Conservation (phyloP, 2,888 invertebrate genomes). For the Cosmia pyralina region DNA sequence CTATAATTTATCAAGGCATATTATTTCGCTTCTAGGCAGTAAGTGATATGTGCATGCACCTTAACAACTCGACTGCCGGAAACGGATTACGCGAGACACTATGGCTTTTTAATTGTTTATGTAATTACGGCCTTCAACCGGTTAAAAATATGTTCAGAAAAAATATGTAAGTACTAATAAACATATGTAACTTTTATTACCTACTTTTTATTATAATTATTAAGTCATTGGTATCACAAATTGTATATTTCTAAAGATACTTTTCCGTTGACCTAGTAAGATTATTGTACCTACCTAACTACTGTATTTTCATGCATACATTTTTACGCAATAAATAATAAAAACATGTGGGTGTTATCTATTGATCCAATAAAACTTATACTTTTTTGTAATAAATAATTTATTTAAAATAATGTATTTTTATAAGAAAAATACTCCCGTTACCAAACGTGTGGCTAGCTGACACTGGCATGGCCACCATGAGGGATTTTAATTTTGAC, state of each 20-base stretch:
- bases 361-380: background rate
- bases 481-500: too few relatives aligned
- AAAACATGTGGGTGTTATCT: constrained; percentile 13
- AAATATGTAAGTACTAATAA: too few relatives aligned
- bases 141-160: constrained; percentile 3
- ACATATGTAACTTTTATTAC: constrained; percentile 10
- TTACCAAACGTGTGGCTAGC: too few relatives aligned
- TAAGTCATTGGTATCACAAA: constrained; percentile 26
- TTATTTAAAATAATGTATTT: too few relatives aligned
- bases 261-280: constrained; percentile 59
- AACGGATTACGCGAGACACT: too few relatives aligned
- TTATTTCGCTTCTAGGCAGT: background rate
- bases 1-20: background rate
- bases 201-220: constrained; percentile 16
- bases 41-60: constrained; percentile 11
- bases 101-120: too few relatives aligned
- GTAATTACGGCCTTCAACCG: too few relatives aligned
- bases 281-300: constrained; percentile 64
- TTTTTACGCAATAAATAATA: constrained; percentile 71
- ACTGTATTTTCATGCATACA: constrained; percentile 70
- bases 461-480: too few relatives aligned
- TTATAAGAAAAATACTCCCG: too few relatives aligned
- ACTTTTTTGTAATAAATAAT: too few relatives aligned
- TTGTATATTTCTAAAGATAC: constrained; percentile 52
- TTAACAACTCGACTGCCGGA: background rate